Base-by-base conservation (phyloP, 1,140 invertebrate genomes). In the Microplitis mediator region DNA sequence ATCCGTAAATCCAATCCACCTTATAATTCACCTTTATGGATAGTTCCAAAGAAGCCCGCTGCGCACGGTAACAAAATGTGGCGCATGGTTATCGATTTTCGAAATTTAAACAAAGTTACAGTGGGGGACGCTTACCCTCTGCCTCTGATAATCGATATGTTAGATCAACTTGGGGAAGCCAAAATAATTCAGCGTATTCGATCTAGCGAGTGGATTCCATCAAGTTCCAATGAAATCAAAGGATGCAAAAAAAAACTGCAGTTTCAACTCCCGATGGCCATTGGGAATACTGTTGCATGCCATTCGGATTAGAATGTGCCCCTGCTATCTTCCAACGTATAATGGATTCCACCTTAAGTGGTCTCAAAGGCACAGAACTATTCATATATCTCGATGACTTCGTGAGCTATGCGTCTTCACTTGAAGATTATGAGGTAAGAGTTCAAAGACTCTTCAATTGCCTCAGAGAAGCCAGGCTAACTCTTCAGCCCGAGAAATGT, bases 351-450 rank as follows among this genome's bases (percentile, higher is more conserved):
- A 65, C 67, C 4, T 16, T 68, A 32, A 9, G 8, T 23, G 50
- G 71, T 3, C 23, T 68, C 31, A 61, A 66, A 14, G 34, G 56
- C 16, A 67, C 35, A 50, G 54, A 73, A 68, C 62, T 64, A 13
- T 67, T 61, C 14, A 54, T 73, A 3, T 65, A 54, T 71, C 79
- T 89, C 1, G 87, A 71, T 34, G 69, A 63, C 23, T 52, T 71
- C 11, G 39, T 71, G 3, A 62, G 50, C 16, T 63, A 62, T 14
- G 58, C n/a, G 14, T 63, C 60, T 11, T n/a, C 14, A 31, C 14
- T 71, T 9, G 36, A 63, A 34, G 36, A 63, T 14, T 60, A 63
- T 32, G n/a, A 50, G 5, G 39, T 63, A 34, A 61, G 56, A 13
- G 23, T 71, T 4, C 62, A 32, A 4, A 71, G 62, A 3, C 23